A percentile compares a stretch with the other conserved stretches of the same genome.
These are phyloP conservation scores for Schlechtendalia chinensis DNA, from an alignment of 1,140 invertebrate species.

Conservation along the genomic window DNA sequence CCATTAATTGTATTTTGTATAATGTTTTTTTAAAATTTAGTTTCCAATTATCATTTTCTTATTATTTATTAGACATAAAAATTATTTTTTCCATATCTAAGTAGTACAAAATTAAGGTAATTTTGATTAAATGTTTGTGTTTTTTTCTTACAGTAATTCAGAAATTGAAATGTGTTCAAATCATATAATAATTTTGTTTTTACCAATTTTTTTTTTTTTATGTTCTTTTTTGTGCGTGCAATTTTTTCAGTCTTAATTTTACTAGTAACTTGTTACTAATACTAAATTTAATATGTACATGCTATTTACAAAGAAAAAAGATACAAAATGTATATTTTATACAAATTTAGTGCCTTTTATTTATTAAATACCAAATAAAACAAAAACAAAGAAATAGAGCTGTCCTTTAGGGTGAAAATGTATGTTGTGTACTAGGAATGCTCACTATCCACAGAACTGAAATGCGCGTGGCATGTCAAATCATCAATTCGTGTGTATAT, in stretches of 20 bases:
- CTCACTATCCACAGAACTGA: conserved; percentile 23
- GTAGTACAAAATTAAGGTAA: conserved; percentile 22
- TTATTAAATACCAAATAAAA: too few relatives aligned
- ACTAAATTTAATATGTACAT: neutral
- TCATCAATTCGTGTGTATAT: conserved; percentile 20
- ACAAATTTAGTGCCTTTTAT: conserved; percentile 38
- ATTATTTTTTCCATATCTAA: conserved; percentile 40
- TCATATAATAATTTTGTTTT: conserved; percentile 9
- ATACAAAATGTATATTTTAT: conserved; percentile 25
- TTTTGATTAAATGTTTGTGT: neutral
- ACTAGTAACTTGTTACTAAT: conserved; percentile 16
- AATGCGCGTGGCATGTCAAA: neutral
- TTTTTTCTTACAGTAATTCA: neutral
- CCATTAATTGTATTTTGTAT: conserved; percentile 15
- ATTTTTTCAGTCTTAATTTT: neutral
- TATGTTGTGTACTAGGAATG: conserved; percentile 36
- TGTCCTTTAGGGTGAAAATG: neutral
- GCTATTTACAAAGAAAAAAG: conserved; percentile 27
- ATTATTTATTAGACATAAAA: conserved; percentile 10
- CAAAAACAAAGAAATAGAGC: neutral
- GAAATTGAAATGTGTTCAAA: conserved; percentile 4
- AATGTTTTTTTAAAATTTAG: conserved; percentile 13
- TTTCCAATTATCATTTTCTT: conserved; percentile 12
- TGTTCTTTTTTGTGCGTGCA: neutral
- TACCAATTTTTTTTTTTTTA: conserved; percentile 2